Conservation (phyloP, 2,113 vertebrate genomes). For the Myanophis thanlyinensis region DNA sequence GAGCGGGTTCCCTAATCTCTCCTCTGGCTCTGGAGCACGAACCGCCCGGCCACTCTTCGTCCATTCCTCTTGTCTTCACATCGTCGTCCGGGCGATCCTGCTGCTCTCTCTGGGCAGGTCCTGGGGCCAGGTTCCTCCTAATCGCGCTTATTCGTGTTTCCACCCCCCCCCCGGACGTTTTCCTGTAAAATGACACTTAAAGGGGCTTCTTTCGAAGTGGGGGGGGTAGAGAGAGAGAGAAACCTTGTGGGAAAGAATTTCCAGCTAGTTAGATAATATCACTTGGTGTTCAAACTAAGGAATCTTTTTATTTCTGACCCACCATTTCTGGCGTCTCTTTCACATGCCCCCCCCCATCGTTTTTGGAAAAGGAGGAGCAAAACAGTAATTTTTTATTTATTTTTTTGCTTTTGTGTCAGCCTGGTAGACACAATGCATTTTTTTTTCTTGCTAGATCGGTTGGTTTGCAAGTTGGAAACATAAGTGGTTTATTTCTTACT, state of each 20-base stretch:
- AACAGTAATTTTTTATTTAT: not conserved
- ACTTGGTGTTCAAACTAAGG: not conserved
- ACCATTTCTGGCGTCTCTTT: not conserved
- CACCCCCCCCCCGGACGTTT: not conserved
- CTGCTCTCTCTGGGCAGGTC: not conserved
- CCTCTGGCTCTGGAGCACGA: fast-evolving
- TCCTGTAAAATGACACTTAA: not conserved
- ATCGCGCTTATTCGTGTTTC: not conserved
- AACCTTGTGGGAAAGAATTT: not conserved
- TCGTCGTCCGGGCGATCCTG: no score
- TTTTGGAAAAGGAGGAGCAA: not conserved
- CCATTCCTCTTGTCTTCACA: not conserved
- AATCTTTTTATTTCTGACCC: not conserved
- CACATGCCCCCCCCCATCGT: not conserved
- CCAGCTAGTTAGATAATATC: not conserved
- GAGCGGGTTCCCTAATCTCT: not conserved
- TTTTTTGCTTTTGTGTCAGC: not conserved
- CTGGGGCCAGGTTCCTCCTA: not conserved
- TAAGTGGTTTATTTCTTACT: not conserved
- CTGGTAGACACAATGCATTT: fast-evolving
- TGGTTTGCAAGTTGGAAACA: not conserved
- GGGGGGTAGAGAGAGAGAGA: not conserved
- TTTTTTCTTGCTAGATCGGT: fast-evolving
- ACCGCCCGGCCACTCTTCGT: not conserved
- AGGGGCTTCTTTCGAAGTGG: not conserved